Evolutionary conservation across 2,888 invertebrate species (phyloP).

Genomic region (Pinctada fucata): DNA sequence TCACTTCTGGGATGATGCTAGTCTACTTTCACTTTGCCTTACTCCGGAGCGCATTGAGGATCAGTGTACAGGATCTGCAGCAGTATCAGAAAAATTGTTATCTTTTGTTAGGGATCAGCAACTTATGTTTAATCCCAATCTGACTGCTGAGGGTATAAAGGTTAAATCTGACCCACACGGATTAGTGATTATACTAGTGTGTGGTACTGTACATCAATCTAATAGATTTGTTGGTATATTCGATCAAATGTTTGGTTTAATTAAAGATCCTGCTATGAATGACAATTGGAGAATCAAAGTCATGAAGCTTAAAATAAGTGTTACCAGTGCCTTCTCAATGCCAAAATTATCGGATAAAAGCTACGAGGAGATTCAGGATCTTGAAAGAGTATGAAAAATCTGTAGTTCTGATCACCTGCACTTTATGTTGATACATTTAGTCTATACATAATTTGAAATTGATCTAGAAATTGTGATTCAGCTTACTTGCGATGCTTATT

Average conservation of each 20-base stretch:
- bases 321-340: slow-evolving; percentile 41
- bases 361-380: slow-evolving; percentile 35
- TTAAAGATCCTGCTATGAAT: slow-evolving; percentile 81
- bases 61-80: slow-evolving; percentile 49
- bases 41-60: slow-evolving; percentile 44
- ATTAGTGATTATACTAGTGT: slow-evolving; percentile 81
- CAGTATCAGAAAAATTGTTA: slow-evolving; percentile 57
- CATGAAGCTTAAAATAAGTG: slow-evolving; percentile 67
- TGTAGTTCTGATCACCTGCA: too few relatives aligned
- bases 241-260: slow-evolving; percentile 83
- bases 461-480: too few relatives aligned
- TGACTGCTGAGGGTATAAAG: slow-evolving; percentile 80
- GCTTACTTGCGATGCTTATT: too few relatives aligned
- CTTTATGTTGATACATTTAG: too few relatives aligned
- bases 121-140: slow-evolving; percentile 81
- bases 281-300: slow-evolving; percentile 85
- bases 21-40: slow-evolving; percentile 49
- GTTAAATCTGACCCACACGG: slow-evolving; percentile 82
- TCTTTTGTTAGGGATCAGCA: slow-evolving; percentile 59
- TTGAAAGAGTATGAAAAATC: slow-evolving; percentile 16
- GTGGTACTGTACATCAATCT: slow-evolving; percentile 82
- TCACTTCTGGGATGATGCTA: slow-evolving; percentile 71
- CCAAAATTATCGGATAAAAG: slow-evolving; percentile 53
- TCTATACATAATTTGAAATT: too few relatives aligned
- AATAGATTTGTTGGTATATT: slow-evolving; percentile 81